These are phyloP conservation scores for Erebia aethiops DNA, from an alignment of 2,888 invertebrate species.

Conservation along the genomic window DNA sequence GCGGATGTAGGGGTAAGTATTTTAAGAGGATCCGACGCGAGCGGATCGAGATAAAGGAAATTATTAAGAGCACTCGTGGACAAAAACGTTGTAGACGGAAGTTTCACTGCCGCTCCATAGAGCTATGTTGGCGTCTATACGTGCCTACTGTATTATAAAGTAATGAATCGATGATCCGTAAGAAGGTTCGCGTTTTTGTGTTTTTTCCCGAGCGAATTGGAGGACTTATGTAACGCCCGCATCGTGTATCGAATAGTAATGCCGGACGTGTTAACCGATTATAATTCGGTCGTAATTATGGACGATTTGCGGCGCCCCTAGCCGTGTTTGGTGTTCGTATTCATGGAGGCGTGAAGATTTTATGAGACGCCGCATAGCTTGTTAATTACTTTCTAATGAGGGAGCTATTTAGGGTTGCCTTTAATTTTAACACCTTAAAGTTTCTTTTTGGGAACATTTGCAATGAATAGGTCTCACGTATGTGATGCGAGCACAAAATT, in stretches of 20 bases:
- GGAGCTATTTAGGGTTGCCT: slow-evolving; percentile 45
- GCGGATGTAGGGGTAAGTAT: slow-evolving; percentile 82
- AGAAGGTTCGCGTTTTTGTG: slow-evolving; percentile 65
- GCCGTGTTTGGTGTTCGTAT: slow-evolving; percentile 49
- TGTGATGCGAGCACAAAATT: slow-evolving; percentile 24
- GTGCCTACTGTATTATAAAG: slow-evolving; percentile 55
- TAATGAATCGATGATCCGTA: slow-evolving; percentile 67
- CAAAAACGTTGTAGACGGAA: slow-evolving; percentile 73
- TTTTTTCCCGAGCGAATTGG: slow-evolving; percentile 54
- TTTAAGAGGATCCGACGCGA: slow-evolving; percentile 79
- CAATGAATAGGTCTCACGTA: neutral
- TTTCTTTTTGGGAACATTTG: neutral
- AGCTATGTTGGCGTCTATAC: slow-evolving; percentile 54
- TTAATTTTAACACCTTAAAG: neutral
- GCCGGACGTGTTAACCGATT: slow-evolving; percentile 62
- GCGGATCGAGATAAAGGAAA: slow-evolving; percentile 81
- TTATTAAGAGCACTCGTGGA: slow-evolving; percentile 76
- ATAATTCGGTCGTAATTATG: slow-evolving; percentile 66
- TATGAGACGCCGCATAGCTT: slow-evolving; percentile 55
- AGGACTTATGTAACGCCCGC: slow-evolving; percentile 61
- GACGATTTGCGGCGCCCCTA: slow-evolving; percentile 49
- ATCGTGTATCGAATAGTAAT: slow-evolving; percentile 61
- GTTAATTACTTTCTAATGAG: slow-evolving; percentile 76
- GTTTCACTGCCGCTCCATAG: slow-evolving; percentile 54
- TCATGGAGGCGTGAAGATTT: slow-evolving; percentile 52